Conservation (phyloP, 2,113 vertebrate genomes). For the Pterocles gutturalis region DNA sequence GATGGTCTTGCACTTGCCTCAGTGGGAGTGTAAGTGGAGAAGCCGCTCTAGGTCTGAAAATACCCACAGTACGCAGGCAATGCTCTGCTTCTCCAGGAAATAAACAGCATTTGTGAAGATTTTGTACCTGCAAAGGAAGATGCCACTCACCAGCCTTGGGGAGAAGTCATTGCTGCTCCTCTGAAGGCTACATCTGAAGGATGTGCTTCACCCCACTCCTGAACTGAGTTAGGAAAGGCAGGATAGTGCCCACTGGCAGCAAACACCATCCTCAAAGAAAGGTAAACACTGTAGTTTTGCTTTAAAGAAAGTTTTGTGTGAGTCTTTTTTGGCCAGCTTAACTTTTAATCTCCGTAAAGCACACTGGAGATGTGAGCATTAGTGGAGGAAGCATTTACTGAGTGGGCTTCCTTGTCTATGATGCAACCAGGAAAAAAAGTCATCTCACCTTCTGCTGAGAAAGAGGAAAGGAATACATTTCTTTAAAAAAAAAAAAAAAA, state of each 20-base stretch:
- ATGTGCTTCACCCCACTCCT: neutral
- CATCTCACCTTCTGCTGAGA: neutral
- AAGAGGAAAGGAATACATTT: neutral
- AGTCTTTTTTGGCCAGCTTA: neutral
- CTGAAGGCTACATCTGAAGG: fast-evolving
- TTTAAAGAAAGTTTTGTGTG: neutral
- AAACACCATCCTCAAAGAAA: neutral
- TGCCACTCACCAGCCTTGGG: fast-evolving
- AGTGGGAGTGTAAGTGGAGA: fast-evolving
- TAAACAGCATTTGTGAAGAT: fast-evolving
- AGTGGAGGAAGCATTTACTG: neutral
- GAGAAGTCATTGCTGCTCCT: neutral
- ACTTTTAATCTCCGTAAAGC: neutral
- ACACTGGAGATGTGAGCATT: neutral
- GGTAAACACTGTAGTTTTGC: neutral
- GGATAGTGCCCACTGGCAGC: neutral
- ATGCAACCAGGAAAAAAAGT: neutral
- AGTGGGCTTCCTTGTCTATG: neutral
- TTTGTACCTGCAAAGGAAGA: neutral
- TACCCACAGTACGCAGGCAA: neutral
- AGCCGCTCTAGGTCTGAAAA: neutral
- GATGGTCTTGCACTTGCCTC: neutral
- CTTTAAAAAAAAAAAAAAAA: neutral
- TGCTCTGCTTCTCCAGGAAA: neutral
- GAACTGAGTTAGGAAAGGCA: neutral